Evolutionary conservation across 2,797 vertebrate species (phyloP).

Genomic region (Poecile montanus): DNA sequence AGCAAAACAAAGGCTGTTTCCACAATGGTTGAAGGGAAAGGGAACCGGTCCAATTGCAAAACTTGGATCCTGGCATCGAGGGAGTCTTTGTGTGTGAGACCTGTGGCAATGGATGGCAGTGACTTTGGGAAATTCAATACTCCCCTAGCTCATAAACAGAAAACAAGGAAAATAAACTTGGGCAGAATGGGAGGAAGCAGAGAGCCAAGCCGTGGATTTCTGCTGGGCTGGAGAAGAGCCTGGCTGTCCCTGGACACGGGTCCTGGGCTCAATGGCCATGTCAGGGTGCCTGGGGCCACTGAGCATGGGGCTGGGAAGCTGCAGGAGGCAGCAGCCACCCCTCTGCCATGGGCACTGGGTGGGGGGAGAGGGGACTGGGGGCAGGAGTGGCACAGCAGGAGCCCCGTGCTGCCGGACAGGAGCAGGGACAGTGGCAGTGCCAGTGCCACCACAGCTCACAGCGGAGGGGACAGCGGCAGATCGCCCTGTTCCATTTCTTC

Average conservation of each 20-base stretch:
- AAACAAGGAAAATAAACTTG: constrained; percentile 70
- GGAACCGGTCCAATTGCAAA: constrained; percentile 57
- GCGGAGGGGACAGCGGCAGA: background rate
- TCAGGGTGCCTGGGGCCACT: rapidly evolving
- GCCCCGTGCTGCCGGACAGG: rapidly evolving
- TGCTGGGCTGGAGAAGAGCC: background rate
- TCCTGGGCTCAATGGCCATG: background rate
- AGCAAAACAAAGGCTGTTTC: constrained; percentile 69
- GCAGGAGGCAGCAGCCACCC: background rate
- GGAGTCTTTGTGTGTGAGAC: constrained; percentile 45
- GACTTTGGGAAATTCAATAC: constrained; percentile 58
- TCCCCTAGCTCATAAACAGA: constrained; percentile 58
- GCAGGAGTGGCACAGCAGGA: rapidly evolving
- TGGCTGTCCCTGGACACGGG: background rate
- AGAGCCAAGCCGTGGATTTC: constrained; percentile 1
- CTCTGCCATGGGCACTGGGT: rapidly evolving
- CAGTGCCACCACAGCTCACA: rapidly evolving
- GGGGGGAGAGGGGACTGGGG: background rate
- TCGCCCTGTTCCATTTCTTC: background rate
- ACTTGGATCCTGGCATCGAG: constrained; percentile 56
- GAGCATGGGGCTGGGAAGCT: background rate
- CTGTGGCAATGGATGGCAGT: constrained; percentile 61
- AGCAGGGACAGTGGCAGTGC: background rate
- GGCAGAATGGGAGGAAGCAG: constrained; percentile 45
- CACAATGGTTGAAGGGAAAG: constrained; percentile 59